These are phyloP conservation scores for Corythaixoides concolor DNA, from an alignment of 2,113 vertebrate species.

Conservation along the genomic window DNA sequence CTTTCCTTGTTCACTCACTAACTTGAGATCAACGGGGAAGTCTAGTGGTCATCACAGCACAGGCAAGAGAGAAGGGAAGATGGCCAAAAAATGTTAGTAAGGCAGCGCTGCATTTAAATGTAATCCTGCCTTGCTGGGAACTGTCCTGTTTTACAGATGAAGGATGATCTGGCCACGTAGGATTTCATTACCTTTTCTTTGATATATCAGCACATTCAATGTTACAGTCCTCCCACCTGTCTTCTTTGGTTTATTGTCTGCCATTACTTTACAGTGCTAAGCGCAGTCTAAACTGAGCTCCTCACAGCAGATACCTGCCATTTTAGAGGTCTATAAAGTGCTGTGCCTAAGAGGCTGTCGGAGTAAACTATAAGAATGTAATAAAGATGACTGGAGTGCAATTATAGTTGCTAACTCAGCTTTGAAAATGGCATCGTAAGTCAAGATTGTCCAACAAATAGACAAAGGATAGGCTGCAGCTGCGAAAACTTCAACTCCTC, in stretches of 20 bases:
- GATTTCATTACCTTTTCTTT: constrained; percentile 36
- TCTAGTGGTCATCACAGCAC: neutral
- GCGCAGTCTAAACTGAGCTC: neutral
- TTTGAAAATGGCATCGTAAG: neutral
- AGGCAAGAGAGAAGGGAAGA: neutral
- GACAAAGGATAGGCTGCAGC: neutral
- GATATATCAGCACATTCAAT: constrained; percentile 38
- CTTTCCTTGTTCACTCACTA: neutral
- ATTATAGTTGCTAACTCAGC: neutral
- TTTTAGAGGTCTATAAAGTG: neutral
- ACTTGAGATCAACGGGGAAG: neutral
- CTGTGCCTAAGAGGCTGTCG: neutral
- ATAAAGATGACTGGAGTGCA: constrained; percentile 2
- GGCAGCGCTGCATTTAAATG: neutral
- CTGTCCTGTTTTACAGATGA: constrained; percentile 26
- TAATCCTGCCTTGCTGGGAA: neutral
- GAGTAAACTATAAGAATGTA: neutral
- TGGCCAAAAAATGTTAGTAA: neutral
- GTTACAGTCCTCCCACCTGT: constrained; percentile 25
- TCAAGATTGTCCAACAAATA: neutral
- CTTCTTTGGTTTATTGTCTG: constrained; percentile 19
- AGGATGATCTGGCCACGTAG: neutral
- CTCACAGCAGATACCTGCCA: neutral
- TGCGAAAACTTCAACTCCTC: neutral
- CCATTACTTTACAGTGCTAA: neutral